phyloP scores from a whole-genome alignment of 2,797 vertebrate species.

The Eleutherodactylus coqui region DNA sequence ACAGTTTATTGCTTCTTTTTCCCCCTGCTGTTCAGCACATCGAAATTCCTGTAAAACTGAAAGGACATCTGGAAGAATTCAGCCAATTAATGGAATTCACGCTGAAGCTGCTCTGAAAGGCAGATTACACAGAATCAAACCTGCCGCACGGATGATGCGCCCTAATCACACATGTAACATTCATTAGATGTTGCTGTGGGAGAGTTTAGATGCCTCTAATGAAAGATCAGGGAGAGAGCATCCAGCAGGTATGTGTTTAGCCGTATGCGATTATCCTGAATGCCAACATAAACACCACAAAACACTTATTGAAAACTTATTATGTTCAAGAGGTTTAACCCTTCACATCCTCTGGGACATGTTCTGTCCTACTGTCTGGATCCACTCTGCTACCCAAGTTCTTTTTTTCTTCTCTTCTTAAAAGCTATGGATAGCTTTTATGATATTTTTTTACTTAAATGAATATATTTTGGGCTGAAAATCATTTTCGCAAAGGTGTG shows the following conservation, averaged over 20 bases:
- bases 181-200: slow-evolving; percentile 81
- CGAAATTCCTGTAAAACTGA: slow-evolving; percentile 86
- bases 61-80: slow-evolving; percentile 87
- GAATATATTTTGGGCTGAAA: too few species aligned
- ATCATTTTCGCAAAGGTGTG: too few species aligned
- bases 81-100: slow-evolving; percentile 84
- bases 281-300: slow-evolving; percentile 82
- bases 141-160: slow-evolving; percentile 84
- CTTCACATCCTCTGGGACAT: neutral
- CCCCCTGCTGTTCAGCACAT: slow-evolving; percentile 81
- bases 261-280: slow-evolving; percentile 83
- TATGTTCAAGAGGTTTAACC: slow-evolving; percentile 38
- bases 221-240: slow-evolving; percentile 87
- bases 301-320: slow-evolving; percentile 76
- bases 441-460: too few species aligned
- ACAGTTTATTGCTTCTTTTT: slow-evolving; percentile 81
- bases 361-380: neutral
- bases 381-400: too few species aligned
- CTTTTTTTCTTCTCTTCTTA: too few species aligned
- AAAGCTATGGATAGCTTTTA: too few species aligned
- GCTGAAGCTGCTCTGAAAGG: slow-evolving; percentile 82
- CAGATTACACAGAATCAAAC: slow-evolving; percentile 85
- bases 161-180: slow-evolving; percentile 86
- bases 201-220: slow-evolving; percentile 84
- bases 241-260: slow-evolving; percentile 80